These are phyloP conservation scores for Rhinopithecus roxellana DNA, from an alignment of 2,113 vertebrate species.

Conservation along the genomic window DNA sequence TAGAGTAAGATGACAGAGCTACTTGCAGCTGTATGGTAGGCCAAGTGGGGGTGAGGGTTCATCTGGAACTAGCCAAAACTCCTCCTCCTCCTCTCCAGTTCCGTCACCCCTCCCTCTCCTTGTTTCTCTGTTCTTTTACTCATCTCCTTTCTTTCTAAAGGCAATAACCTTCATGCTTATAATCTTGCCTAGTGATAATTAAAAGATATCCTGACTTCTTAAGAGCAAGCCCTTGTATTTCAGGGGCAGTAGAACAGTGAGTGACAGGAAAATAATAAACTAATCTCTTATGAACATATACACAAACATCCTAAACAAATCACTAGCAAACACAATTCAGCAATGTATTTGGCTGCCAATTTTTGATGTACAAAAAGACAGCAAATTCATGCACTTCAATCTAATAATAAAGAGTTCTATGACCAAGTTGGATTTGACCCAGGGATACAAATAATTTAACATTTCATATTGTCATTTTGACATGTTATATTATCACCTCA, in stretches of 20 bases:
- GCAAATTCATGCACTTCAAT: neutral
- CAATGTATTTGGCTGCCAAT: neutral
- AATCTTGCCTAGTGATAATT: neutral
- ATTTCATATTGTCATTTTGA: neutral
- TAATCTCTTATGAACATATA: neutral
- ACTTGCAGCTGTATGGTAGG: neutral
- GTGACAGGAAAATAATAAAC: neutral
- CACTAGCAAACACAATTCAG: neutral
- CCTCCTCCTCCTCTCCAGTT: neutral
- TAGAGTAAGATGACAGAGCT: neutral
- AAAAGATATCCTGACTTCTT: neutral
- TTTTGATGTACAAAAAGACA: neutral
- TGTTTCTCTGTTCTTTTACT: neutral
- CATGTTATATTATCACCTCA: neutral
- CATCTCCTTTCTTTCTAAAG: neutral
- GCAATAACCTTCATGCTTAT: neutral
- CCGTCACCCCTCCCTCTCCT: neutral
- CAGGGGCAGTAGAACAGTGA: neutral
- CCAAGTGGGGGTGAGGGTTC: neutral
- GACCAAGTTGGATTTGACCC: neutral
- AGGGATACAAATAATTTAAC: neutral
- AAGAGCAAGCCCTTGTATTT: neutral
- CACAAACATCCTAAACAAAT: neutral
- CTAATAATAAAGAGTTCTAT: neutral
- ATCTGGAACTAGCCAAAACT: neutral